Percentiles rank a stretch among this genome's conserved stretches.
These are phyloP conservation scores for Limenitis camilla DNA, from an alignment of 2,888 invertebrate species.

Conservation along the genomic window DNA sequence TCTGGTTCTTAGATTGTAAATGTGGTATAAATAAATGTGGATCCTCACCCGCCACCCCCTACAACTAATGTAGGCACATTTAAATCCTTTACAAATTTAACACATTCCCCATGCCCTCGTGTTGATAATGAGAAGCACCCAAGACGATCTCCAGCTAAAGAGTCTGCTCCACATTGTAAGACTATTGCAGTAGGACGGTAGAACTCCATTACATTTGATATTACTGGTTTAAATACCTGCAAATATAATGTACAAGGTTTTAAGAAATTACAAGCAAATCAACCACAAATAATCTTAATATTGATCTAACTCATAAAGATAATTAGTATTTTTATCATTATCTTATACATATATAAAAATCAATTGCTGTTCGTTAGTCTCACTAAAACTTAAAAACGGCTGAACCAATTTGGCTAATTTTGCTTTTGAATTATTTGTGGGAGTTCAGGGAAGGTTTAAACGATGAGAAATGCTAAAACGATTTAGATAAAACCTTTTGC, in stretches of 20 bases:
- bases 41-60: conserved; percentile 79
- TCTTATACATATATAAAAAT: too few relatives aligned
- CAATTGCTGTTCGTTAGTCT: too few relatives aligned
- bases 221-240: conserved; percentile 94
- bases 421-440: too few relatives aligned
- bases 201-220: conserved; percentile 95
- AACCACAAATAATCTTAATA: not conserved
- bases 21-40: not conserved
- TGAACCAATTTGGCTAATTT: too few relatives aligned
- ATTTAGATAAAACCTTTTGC: too few relatives aligned
- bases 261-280: not conserved
- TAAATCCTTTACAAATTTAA: conserved; percentile 93
- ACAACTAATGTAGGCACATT: conserved; percentile 94
- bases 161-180: conserved; percentile 73
- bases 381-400: too few relatives aligned
- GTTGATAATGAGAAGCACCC: conserved; percentile 98
- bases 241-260: conserved; percentile 15
- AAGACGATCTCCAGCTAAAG: conserved; percentile 92
- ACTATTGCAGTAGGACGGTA: conserved; percentile 42
- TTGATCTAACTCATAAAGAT: too few relatives aligned
- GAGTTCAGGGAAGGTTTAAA: too few relatives aligned
- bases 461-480: too few relatives aligned
- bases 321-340: too few relatives aligned
- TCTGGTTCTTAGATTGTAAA: too few relatives aligned
- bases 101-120: conserved; percentile 97